Base-by-base conservation (phyloP, 2,797 vertebrate genomes). In the Parauchenoglanis ngamensis region DNA sequence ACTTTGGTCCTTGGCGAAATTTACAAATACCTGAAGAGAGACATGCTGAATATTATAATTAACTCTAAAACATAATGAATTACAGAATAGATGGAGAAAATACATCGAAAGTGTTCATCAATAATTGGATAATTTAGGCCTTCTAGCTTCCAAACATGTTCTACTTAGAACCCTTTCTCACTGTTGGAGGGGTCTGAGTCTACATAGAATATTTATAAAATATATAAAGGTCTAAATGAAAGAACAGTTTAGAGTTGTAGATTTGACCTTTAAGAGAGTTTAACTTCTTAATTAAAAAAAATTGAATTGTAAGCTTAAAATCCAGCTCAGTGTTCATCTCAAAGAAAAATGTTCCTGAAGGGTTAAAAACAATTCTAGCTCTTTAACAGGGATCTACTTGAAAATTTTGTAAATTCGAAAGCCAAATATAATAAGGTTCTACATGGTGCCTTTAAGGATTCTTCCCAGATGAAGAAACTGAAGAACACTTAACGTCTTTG, bases 1-100 rank as follows among this genome's bases (percentile, higher is more conserved):
- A 76, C 97, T 99, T 99, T 99, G 98, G 98, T 99, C 98, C 97
- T 99, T 99, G 94, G 98, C 98, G 87, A 99, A 99, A 95, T 99
- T 99, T 90, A 99, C 98, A 96, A 99, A 99, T 92, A 99, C 98
- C 98, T 99, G 31, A 46, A 91, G 84, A 88, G 65, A 70, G 40
- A 40, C 40, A 40, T 40, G 31, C 21, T 19, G 0, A 44, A 54
- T 63, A 7, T 80, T 40, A 59, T 13, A 40, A 80, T 80, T 1
- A 57, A 59, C 44, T 52, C 44, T n/a, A 54, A 49, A 23, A 75
- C 25, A 75, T 49, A n/a, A 75, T 25, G 12, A 49, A n/a, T 17
- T 28, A 28, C 15, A 15, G 72, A 52, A 46, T 1, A 46, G 11
- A 46, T 46, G 21, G 8, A 72, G 1, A 23, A 72, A 72, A 73